Base-by-base conservation (phyloP, 2,888 invertebrate species). In the Drosophila testacea region DNA sequence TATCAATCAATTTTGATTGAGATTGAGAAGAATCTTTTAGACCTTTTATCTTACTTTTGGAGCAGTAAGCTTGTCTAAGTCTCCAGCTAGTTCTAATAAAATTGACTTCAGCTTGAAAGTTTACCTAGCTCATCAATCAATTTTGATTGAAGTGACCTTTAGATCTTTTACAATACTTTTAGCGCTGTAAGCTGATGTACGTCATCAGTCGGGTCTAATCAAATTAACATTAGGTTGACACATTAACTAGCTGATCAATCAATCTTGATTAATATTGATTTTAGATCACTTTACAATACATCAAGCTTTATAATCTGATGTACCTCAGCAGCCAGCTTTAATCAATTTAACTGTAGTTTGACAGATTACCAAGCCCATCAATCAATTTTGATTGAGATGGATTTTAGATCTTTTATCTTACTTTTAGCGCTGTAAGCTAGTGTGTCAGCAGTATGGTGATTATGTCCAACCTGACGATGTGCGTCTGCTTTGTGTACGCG, bases 391-490 rank as follows among this genome's bases (percentile, higher is more conserved):
- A 50, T 36, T 50, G 50, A 48, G 16, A 7, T 30, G 4, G 1
- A 16, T 16, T 41, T n/a, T 28, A 4, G 11, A 28, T 3, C 4
- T 28, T 13, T 46, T 10, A 6, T 7, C 7, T 3, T 38, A 22
- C 9, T 47, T 57, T n/a, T 57, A 82, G 82, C 69, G 60, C 63
- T 84, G 83, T 50, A 82, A 82, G 39, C 36, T 69, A 32, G 13
- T 63, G 22, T 13, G 83, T 82, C 11, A 69, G 78, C 65, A 59
- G 67, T 10, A n/a, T 85, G 44, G 65, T 82, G 7, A 41, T 83
- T 6, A 10, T 68, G 10, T 80, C 81, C 1, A 82, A 83, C 48
- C 30, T 75, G 0, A n/a, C 59, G 32, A 70, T 82, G 38, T 75
- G 68, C 39, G 2, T 61, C 4, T 84, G 83, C 50, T 82, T 82